Evolutionary conservation across 2,888 invertebrate species (phyloP).

Genomic region (Meloe dianella): DNA sequence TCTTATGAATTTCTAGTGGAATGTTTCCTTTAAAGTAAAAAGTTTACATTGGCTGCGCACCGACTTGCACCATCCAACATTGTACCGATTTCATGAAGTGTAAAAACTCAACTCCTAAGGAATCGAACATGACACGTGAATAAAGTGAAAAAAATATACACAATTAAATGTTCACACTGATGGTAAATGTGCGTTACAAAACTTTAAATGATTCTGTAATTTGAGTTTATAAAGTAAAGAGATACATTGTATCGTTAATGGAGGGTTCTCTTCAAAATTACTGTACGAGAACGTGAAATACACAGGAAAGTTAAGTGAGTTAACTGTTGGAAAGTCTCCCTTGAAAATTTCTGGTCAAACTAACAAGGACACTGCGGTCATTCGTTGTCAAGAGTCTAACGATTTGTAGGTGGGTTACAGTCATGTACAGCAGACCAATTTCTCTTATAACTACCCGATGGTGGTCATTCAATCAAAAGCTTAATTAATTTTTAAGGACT

Average conservation of each 20-base stretch:
- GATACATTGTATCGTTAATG: conserved; percentile 39
- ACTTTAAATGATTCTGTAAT: conserved; percentile 35
- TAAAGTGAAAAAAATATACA: too few relatives aligned
- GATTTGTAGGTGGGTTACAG: conserved; percentile 9
- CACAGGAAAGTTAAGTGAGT: conserved; percentile 40
- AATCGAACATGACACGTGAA: neutral
- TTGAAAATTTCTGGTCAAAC: conserved; percentile 41
- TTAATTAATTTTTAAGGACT: conserved; percentile 28
- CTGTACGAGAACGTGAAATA: conserved; percentile 37
- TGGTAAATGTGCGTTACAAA: conserved; percentile 33
- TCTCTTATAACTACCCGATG: neutral
- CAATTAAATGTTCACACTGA: conserved; percentile 26
- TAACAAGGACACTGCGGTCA: conserved; percentile 39
- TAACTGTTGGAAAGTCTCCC: conserved; percentile 39
- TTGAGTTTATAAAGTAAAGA: conserved; percentile 32
- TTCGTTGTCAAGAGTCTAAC: conserved; percentile 35
- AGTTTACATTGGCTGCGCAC: neutral
- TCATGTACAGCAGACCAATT: neutral
- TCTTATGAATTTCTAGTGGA: conserved; percentile 1
- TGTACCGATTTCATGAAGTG: neutral
- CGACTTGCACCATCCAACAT: neutral
- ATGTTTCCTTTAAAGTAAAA: neutral
- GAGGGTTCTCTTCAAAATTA: conserved; percentile 43
- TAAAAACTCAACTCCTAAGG: neutral
- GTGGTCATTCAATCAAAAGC: conserved; percentile 22